Evolutionary conservation across 2,797 vertebrate genomes (phyloP).

Genomic region (Catamblyrhynchus diadema): DNA sequence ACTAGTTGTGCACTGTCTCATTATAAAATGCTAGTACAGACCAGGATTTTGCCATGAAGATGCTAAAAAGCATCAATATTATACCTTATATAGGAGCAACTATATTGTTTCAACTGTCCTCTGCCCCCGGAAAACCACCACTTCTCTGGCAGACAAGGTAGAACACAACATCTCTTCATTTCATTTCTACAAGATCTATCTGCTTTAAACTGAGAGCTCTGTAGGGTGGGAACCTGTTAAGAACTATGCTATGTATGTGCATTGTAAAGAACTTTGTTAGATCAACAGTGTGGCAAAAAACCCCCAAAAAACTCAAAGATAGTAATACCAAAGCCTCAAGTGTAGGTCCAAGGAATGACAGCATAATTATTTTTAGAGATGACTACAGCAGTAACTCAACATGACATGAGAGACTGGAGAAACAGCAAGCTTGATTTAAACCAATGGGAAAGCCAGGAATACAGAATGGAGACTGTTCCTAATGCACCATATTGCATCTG

Average conservation of each 20-base stretch:
- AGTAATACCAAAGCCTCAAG: background rate
- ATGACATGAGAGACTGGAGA: conserved; percentile 33
- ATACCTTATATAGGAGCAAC: background rate
- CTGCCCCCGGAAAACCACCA: background rate
- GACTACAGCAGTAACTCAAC: conserved; percentile 45
- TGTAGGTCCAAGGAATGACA: conserved; percentile 16
- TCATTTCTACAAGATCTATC: background rate
- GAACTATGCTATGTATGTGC: background rate
- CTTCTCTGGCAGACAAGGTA: background rate
- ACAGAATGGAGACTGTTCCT: conserved; percentile 58
- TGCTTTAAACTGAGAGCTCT: background rate
- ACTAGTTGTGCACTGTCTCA: background rate
- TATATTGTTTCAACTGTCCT: background rate
- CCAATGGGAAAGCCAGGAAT: conserved; percentile 53
- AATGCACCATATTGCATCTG: conserved; percentile 63
- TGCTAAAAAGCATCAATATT: background rate
- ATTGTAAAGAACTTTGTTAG: background rate
- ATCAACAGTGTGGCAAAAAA: background rate
- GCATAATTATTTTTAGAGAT: conserved; percentile 60
- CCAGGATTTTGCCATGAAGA: background rate
- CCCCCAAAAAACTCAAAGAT: background rate
- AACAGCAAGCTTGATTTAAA: conserved; percentile 53
- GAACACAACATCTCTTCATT: background rate
- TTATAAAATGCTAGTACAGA: background rate
- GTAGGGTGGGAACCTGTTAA: background rate